These are phyloP conservation scores for Slavum lentiscoides DNA, from an alignment of 2,888 invertebrate species.

Conservation along the genomic window DNA sequence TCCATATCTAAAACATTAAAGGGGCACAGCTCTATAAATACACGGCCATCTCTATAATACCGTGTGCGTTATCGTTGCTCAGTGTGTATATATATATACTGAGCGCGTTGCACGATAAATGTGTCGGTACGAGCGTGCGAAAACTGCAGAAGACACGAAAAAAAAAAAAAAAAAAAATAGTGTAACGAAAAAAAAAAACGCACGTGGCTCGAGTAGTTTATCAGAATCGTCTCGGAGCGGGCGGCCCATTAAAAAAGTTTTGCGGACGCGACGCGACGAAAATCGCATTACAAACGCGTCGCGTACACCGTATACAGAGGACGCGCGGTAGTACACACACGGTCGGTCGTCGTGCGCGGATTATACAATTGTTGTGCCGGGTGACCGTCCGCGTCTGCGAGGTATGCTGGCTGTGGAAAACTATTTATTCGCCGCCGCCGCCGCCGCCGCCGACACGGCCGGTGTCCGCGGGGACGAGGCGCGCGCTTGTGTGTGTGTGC, in stretches of 20 bases:
- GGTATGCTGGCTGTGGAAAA: background rate
- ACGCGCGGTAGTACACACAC: background rate
- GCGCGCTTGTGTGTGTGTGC: too few species aligned
- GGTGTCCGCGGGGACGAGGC: slow-evolving; percentile 26
- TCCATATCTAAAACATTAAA: too few species aligned
- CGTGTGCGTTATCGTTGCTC: too few species aligned
- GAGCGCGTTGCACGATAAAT: too few species aligned
- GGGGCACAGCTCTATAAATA: too few species aligned
- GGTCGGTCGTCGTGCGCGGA: too few species aligned
- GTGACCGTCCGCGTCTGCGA: too few species aligned
- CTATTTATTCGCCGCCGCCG: slow-evolving; percentile 31
- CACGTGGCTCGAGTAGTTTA: background rate
- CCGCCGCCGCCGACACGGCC: background rate
- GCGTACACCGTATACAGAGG: background rate
- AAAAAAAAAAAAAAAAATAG: background rate
- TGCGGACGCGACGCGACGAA: slow-evolving; percentile 36
- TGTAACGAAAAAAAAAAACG: background rate
- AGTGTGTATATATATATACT: too few species aligned
- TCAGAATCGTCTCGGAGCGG: background rate
- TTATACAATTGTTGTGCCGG: too few species aligned
- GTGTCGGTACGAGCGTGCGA: too few species aligned
- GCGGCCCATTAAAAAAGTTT: slow-evolving; percentile 45
- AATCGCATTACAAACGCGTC: slow-evolving; percentile 21
- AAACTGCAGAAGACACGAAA: background rate
- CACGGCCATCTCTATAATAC: too few species aligned